These are phyloP conservation scores for Ceramica pisi DNA, from an alignment of 2,888 invertebrate species.

Conservation along the genomic window DNA sequence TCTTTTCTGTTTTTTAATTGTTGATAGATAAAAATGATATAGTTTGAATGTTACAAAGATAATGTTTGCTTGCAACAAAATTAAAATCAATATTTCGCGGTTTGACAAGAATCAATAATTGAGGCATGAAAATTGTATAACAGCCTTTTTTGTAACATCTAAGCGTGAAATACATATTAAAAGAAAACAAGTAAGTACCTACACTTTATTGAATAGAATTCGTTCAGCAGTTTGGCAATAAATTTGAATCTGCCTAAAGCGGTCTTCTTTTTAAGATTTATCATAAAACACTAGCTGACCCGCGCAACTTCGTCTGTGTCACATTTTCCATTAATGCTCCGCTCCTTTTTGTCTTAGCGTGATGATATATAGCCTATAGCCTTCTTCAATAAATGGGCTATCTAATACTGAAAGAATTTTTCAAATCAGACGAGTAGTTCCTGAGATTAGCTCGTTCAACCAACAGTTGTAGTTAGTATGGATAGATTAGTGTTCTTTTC, in stretches of 20 bases:
- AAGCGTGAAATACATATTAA: slow-evolving; percentile 14
- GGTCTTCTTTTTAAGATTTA: background rate
- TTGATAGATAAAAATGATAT: too few relatives aligned
- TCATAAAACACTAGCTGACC: too few relatives aligned
- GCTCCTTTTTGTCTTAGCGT: too few relatives aligned
- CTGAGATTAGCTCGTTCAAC: too few relatives aligned
- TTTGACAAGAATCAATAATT: background rate
- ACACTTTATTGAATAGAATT: slow-evolving; percentile 13
- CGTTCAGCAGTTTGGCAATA: slow-evolving; percentile 17
- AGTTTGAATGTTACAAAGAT: background rate
- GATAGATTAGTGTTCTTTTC: background rate
- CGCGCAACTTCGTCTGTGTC: too few relatives aligned
- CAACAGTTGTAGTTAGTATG: too few relatives aligned
- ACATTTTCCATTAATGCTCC: too few relatives aligned
- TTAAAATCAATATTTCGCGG: slow-evolving; percentile 19
- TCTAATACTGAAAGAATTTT: too few relatives aligned
- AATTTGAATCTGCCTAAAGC: background rate
- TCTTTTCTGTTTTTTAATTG: background rate
- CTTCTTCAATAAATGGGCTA: too few relatives aligned
- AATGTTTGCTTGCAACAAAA: slow-evolving; percentile 4
- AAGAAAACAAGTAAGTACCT: background rate
- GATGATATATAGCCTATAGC: too few relatives aligned
- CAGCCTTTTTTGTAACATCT: slow-evolving; percentile 17
- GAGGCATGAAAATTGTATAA: slow-evolving; percentile 15
- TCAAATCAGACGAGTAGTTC: too few relatives aligned